These are phyloP conservation scores for Myopa testacea DNA, from an alignment of 2,888 invertebrate genomes.

Conservation along the genomic window DNA sequence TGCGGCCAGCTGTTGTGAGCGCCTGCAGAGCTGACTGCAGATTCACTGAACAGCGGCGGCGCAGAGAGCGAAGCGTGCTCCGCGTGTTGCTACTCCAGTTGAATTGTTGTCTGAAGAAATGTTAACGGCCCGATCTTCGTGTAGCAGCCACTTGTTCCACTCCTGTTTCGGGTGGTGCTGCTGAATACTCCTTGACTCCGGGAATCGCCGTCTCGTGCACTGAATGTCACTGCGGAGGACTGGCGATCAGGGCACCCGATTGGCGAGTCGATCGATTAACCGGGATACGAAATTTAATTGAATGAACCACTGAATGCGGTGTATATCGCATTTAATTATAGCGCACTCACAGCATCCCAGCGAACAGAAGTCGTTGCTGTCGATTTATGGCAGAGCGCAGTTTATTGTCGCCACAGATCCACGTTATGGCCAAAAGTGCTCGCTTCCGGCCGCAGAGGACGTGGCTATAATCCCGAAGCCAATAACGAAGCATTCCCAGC, in stretches of 20 bases:
- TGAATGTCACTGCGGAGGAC: slow-evolving; percentile 21
- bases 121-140: slow-evolving; percentile 11
- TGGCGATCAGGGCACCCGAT: background rate
- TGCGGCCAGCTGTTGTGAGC: background rate
- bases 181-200: background rate
- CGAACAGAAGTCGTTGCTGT: background rate
- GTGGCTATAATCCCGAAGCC: slow-evolving; percentile 16
- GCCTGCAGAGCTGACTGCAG: slow-evolving; percentile 6
- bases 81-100: background rate
- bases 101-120: slow-evolving; percentile 16
- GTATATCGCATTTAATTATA: slow-evolving; percentile 20
- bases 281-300: slow-evolving; percentile 23
- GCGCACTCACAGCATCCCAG: background rate
- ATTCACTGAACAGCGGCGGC: slow-evolving; percentile 25
- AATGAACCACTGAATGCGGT: background rate
- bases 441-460: slow-evolving; percentile 27
- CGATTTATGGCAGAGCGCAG: slow-evolving; percentile 1
- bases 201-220: slow-evolving; percentile 10
- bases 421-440: slow-evolving; percentile 10
- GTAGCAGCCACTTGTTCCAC: background rate
- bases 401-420: slow-evolving; percentile 25
- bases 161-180: slow-evolving; percentile 25
- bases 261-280: background rate
- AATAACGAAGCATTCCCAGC: slow-evolving; percentile 28
- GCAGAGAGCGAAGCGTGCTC: slow-evolving; percentile 32